A percentile compares a stretch with the other conserved stretches of the same genome.
These are phyloP conservation scores for Atta texana DNA, from an alignment of 1,140 invertebrate species.

Conservation along the genomic window DNA sequence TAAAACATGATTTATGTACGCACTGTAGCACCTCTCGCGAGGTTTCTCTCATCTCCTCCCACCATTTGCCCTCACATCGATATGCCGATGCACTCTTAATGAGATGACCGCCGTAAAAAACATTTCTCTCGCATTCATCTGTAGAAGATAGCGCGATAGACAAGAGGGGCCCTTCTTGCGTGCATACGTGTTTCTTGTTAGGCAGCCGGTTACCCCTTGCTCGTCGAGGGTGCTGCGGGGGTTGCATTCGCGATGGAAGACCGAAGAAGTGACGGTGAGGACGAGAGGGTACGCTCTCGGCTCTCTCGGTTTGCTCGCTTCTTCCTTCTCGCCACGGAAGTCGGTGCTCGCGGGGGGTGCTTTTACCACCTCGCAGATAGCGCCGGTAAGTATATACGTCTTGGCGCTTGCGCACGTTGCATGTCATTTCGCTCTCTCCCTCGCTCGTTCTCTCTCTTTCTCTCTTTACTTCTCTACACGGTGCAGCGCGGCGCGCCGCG, in stretches of 20 bases:
- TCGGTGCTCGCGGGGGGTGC: slow-evolving; percentile 74
- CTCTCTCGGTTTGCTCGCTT: slow-evolving; percentile 52
- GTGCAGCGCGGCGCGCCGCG: not conserved
- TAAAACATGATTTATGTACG: not conserved
- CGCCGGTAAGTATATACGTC: slow-evolving; percentile 74
- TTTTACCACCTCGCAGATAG: slow-evolving; percentile 77
- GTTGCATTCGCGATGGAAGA: slow-evolving; percentile 2
- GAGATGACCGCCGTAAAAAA: slow-evolving; percentile 67
- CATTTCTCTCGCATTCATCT: slow-evolving; percentile 60
- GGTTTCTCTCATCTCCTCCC: not conserved
- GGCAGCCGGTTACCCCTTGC: slow-evolving; percentile 57
- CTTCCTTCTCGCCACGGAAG: slow-evolving; percentile 73
- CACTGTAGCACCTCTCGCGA: not conserved
- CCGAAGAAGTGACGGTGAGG: not conserved
- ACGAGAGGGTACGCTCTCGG: slow-evolving; percentile 2
- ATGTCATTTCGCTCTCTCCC: slow-evolving; percentile 33
- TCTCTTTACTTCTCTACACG: not conserved
- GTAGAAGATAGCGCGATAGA: slow-evolving; percentile 46
- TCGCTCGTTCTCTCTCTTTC: not conserved
- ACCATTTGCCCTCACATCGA: not conserved
- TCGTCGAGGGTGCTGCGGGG: slow-evolving; percentile 51
- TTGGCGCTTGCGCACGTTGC: slow-evolving; percentile 74
- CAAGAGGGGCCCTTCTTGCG: slow-evolving; percentile 49
- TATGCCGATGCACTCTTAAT: slow-evolving; percentile 59
- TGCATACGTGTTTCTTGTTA: slow-evolving; percentile 64